Base-by-base conservation (phyloP, 2,113 vertebrate genomes). In the Pleuronectes platessa region DNA sequence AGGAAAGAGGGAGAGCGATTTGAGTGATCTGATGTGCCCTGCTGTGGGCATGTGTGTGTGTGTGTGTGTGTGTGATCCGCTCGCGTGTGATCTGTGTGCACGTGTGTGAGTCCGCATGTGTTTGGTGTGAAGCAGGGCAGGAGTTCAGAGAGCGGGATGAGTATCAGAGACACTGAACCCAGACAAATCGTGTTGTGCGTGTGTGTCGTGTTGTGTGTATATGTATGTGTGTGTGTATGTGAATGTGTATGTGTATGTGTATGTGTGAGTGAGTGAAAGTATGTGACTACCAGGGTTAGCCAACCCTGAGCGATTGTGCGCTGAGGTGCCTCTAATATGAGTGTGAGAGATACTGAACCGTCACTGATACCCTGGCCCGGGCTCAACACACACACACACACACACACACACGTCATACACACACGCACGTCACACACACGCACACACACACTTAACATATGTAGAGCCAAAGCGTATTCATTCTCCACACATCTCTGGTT, bases 291-390 rank as follows among this genome's bases (percentile, higher is more conserved):
- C 82, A 86, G 84, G 80, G 85, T 89, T 75, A 88, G 86, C 82
- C 88, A 88, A 83, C 84, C 92, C 86, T 88, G 89, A 92, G 85
- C 88, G 86, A 92, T 92, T 93, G 92, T 90, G 89, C 82, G 74
- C 80, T 85, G 86, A 91, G 85, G 84, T 91, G 91, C 87, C 73
- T 89, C 88, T 92, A 93, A 93, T 87, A 88, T 73, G 86, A 90
- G 77, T 72, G 82, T 51, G 79, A 87, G 82, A 79, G 85, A 86
- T 86, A 89, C 91, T 92, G 90, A 90, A 91, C 84, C 90, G 68
- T 91, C 85, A 91, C 90, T 92, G 92, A 93, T 91, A 89, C 87
- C 72, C 85, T 84, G 77, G 82, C 70, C 63, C 61, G 77, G 35
- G 63, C 86, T 85, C 73, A 81, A 81, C 83, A 81, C 85, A 86